Percentiles rank a stretch among this genome's conserved stretches.
Evolutionary conservation across 2,797 vertebrate genomes (phyloP).

Genomic region (Triplophysa yarkandensis): DNA sequence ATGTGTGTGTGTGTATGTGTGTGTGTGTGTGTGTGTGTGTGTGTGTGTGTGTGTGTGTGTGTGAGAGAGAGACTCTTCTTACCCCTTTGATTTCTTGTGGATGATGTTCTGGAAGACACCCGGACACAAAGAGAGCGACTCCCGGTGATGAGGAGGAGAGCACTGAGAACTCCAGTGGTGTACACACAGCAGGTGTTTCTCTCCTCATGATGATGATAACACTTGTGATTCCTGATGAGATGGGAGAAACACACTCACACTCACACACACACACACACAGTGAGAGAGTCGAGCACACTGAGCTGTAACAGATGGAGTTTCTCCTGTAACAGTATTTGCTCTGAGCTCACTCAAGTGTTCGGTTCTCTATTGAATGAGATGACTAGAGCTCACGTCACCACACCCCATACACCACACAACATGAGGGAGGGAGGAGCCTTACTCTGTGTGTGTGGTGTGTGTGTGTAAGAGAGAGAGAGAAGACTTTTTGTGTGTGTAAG

Average conservation of each 20-base stretch:
- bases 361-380: constrained; percentile 29
- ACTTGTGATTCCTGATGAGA: too few relatives aligned
- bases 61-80: constrained; percentile 42
- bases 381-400: not conserved
- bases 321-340: not conserved
- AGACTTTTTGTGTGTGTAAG: not conserved
- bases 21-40: too few relatives aligned
- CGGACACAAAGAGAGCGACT: constrained; percentile 58
- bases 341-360: not conserved
- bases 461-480: not conserved
- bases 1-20: too few relatives aligned
- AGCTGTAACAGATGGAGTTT: not conserved
- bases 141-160: constrained; percentile 64
- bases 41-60: too few relatives aligned
- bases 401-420: too few relatives aligned
- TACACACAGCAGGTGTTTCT: constrained; percentile 68
- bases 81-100: constrained; percentile 73
- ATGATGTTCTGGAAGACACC: constrained; percentile 66
- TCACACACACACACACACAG: not conserved
- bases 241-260: too few relatives aligned
- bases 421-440: not conserved
- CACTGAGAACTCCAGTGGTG: constrained; percentile 65
- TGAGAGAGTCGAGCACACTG: not conserved
- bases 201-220: constrained; percentile 67
- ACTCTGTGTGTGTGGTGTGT: not conserved